Evolutionary conservation across 1,140 invertebrate species (phyloP).

Genomic region (Drosophila subpulchrella): DNA sequence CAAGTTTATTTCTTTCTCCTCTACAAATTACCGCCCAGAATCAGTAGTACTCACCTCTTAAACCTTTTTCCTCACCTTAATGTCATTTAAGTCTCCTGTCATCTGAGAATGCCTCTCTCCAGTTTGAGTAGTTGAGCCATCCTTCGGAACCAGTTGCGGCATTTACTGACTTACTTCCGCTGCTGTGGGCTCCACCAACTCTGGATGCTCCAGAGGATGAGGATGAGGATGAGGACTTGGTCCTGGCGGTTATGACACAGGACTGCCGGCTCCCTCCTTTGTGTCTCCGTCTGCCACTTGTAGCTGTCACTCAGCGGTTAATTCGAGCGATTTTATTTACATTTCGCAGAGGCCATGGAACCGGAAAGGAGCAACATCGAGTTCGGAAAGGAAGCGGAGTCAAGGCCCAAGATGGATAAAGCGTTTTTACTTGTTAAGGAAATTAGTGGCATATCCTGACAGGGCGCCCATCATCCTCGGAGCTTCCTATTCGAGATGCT

Average conservation of each 20-base stretch:
- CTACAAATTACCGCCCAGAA: not conserved
- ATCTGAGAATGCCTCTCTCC: slow-evolving; percentile 1
- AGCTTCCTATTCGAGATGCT: slow-evolving; percentile 18
- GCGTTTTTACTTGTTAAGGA: slow-evolving; percentile 80
- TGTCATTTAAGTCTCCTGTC: slow-evolving; percentile 12
- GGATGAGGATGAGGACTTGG: slow-evolving; percentile 18
- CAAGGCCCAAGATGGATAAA: slow-evolving; percentile 57
- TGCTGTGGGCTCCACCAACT: slow-evolving; percentile 16
- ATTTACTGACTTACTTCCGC: slow-evolving; percentile 64
- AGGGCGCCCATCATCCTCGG: slow-evolving; percentile 59
- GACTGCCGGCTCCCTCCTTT: slow-evolving; percentile 10
- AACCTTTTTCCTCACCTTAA: not conserved
- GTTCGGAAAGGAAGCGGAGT: slow-evolving; percentile 32
- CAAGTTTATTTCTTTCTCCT: no score
- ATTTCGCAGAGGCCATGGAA: slow-evolving; percentile 57
- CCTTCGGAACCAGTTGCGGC: slow-evolving; percentile 57
- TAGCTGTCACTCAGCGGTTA: slow-evolving; percentile 78
- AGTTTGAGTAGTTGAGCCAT: slow-evolving; percentile 16
- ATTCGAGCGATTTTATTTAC: slow-evolving; percentile 79
- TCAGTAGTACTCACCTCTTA: not conserved
- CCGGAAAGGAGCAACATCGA: slow-evolving; percentile 52
- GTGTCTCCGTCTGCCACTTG: slow-evolving; percentile 50
- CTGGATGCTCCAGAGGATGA: slow-evolving; percentile 2
- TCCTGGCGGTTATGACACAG: slow-evolving; percentile 55
- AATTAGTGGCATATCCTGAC: slow-evolving; percentile 78